A percentile compares a stretch with the other conserved stretches of the same genome.
Conservation (phyloP, 2,797 vertebrate species). For the Huso huso region DNA sequence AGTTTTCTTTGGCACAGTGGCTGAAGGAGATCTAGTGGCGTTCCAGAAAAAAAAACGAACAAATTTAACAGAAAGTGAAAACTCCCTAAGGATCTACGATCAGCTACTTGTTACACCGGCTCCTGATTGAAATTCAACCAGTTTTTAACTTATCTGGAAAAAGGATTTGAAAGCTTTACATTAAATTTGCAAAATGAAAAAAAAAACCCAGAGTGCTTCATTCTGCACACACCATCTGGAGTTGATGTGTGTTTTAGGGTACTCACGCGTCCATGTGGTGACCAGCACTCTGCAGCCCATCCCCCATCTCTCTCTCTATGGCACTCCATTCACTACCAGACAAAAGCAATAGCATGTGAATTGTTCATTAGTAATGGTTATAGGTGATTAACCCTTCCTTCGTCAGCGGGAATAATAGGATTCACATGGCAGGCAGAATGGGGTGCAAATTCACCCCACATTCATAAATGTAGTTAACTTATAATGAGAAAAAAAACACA, state of each 20-base stretch:
- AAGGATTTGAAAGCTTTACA: constrained; percentile 28
- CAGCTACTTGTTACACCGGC: constrained; percentile 25
- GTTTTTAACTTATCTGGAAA: constrained; percentile 25
- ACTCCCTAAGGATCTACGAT: constrained; percentile 23
- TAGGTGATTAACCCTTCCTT: constrained; percentile 32
- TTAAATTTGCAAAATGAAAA: constrained; percentile 10
- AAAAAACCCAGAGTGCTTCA: not conserved
- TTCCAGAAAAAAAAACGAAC: constrained; percentile 26
- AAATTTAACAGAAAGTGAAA: constrained; percentile 17
- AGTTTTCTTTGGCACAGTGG: constrained; percentile 35
- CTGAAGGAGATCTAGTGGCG: constrained; percentile 39
- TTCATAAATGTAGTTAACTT: too few species aligned
- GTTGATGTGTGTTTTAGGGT: constrained; percentile 11
- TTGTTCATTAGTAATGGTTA: constrained; percentile 34
- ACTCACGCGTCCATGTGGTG: constrained; percentile 99
- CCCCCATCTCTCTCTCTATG: constrained; percentile 93
- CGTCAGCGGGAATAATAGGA: too few species aligned
- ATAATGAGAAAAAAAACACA: not conserved
- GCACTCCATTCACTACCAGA: constrained; percentile 86
- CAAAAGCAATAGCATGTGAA: constrained; percentile 37
- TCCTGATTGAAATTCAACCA: constrained; percentile 21
- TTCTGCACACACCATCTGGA: not conserved
- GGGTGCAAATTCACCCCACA: too few species aligned
- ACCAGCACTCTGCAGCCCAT: constrained; percentile 91
- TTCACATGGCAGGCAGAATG: too few species aligned